Percentiles rank a stretch among this genome's conserved stretches.
phyloP scores from a whole-genome alignment of 2,888 invertebrate species.

The Gortyna flavago region DNA sequence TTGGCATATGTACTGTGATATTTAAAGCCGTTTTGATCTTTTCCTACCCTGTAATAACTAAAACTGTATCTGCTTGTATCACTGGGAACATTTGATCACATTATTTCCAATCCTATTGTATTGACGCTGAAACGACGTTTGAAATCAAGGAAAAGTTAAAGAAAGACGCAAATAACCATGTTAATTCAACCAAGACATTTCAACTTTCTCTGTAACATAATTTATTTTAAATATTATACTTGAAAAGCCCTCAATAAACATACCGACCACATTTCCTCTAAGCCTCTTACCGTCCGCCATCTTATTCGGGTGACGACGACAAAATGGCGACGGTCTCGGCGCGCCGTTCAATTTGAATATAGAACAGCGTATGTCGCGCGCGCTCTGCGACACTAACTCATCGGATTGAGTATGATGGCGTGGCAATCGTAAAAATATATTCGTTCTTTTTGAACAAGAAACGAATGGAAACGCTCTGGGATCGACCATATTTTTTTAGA shows the following conservation, averaged over 20 bases:
- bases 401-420: slow-evolving; percentile 88
- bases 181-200: slow-evolving; percentile 46
- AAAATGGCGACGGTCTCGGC: slow-evolving; percentile 86
- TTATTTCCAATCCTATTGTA: background rate
- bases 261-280: slow-evolving; percentile 77
- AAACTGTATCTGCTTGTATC: background rate
- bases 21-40: background rate
- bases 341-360: slow-evolving; percentile 89
- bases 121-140: background rate
- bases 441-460: slow-evolving; percentile 77
- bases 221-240: slow-evolving; percentile 74
- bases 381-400: slow-evolving; percentile 88
- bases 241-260: slow-evolving; percentile 71
- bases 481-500: background rate
- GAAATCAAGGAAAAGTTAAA: background rate
- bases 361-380: slow-evolving; percentile 89
- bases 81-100: background rate
- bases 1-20: background rate
- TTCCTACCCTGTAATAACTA: background rate
- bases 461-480: slow-evolving; percentile 52
- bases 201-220: slow-evolving; percentile 52
- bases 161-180: slow-evolving; percentile 3
- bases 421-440: slow-evolving; percentile 89
- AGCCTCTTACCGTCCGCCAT: slow-evolving; percentile 83
- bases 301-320: slow-evolving; percentile 83